Evolutionary conservation across 2,888 invertebrate species (phyloP).

Genomic region (Dasysyrphus albostriatus): DNA sequence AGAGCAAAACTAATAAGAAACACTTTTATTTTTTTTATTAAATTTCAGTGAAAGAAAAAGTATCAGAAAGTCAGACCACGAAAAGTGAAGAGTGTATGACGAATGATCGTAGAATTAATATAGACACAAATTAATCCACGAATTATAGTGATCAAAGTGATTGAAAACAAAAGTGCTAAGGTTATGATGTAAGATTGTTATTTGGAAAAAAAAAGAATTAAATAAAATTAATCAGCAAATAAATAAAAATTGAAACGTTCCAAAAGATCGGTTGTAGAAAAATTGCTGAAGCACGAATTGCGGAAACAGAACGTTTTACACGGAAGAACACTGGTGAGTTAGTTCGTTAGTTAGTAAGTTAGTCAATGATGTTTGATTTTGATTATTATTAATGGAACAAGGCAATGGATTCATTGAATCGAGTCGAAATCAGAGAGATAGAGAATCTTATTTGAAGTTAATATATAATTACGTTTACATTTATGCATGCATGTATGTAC

Average conservation of each 20-base stretch:
- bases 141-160: constrained; percentile 45
- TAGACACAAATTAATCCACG: constrained; percentile 18
- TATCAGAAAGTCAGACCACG: constrained; percentile 38
- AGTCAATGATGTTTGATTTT: not conserved
- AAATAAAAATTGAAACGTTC: constrained; percentile 39
- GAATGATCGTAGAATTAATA: constrained; percentile 33
- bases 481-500: too few species aligned
- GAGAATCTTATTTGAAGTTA: not conserved
- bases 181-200: constrained; percentile 25
- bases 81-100: constrained; percentile 22
- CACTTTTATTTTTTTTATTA: constrained; percentile 17
- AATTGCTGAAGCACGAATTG: constrained; percentile 49
- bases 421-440: constrained; percentile 50
- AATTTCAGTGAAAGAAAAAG: constrained; percentile 72
- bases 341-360: not conserved
- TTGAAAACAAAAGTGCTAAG: constrained; percentile 70
- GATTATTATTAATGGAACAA: not conserved
- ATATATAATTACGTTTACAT: too few species aligned
- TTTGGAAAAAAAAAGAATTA: constrained; percentile 7
- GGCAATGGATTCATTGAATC: constrained; percentile 56
- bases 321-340: constrained; percentile 53
- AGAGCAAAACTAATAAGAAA: constrained; percentile 17
- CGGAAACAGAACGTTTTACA: constrained; percentile 52
- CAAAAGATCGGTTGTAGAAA: constrained; percentile 34
- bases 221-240: constrained; percentile 13